A percentile compares a stretch with the other conserved stretches of the same genome.
These are phyloP conservation scores for Chrysoperla carnea DNA, from an alignment of 1,140 invertebrate species.

Conservation along the genomic window DNA sequence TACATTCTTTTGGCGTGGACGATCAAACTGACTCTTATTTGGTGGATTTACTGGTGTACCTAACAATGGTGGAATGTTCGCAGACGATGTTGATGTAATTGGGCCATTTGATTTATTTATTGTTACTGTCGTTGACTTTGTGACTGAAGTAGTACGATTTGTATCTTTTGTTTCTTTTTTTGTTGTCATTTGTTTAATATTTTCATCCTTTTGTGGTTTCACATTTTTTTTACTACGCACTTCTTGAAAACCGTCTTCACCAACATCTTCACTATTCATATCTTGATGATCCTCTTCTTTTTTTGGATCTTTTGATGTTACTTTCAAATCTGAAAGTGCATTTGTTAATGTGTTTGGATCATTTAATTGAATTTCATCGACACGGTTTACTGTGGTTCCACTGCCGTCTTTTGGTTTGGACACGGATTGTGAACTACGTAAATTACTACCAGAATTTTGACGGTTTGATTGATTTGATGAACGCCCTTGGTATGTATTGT, in stretches of 20 bases:
- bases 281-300: slow-evolving; percentile 15
- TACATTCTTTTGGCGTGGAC: slow-evolving; percentile 32
- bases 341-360: slow-evolving; percentile 35
- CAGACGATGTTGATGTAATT: slow-evolving; percentile 4
- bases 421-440: too few relatives aligned
- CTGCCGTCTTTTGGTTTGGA: too few relatives aligned
- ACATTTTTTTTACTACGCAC: slow-evolving; percentile 65
- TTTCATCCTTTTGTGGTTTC: slow-evolving; percentile 36
- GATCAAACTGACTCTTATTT: slow-evolving; percentile 33
- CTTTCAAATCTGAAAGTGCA: slow-evolving; percentile 25
- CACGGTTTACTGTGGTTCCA: slow-evolving; percentile 26
- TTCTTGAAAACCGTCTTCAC: slow-evolving; percentile 67
- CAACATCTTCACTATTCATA: slow-evolving; percentile 18
- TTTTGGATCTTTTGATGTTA: slow-evolving; percentile 17
- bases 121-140: slow-evolving; percentile 22
- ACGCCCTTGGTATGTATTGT: slow-evolving; percentile 8
- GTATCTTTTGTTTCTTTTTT: slow-evolving; percentile 24
- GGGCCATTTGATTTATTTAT: slow-evolving; percentile 26
- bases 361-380: slow-evolving; percentile 36
- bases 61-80: slow-evolving; percentile 30
- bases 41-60: slow-evolving; percentile 24
- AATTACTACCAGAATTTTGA: too few relatives aligned
- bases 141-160: slow-evolving; percentile 17
- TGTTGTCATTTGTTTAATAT: slow-evolving; percentile 28
- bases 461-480: too few relatives aligned